Evolutionary conservation across 2,113 vertebrate genomes (phyloP).

Genomic region (Boulengeromyrus knoepffleri): DNA sequence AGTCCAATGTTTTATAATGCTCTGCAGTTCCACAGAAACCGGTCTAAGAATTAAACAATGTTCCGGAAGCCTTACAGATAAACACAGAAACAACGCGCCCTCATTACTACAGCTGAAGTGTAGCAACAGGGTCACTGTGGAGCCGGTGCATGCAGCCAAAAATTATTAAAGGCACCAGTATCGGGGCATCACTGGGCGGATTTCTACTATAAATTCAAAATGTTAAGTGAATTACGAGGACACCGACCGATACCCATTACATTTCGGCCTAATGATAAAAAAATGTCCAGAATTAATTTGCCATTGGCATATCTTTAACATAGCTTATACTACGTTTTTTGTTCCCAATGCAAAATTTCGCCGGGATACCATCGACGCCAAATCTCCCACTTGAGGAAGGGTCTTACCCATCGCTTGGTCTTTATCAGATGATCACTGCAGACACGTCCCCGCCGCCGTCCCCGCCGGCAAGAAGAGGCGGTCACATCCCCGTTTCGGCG

Average conservation of each 20-base stretch:
- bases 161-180: background rate
- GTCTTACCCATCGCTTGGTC: conserved; percentile 59
- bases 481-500: conserved; percentile 30
- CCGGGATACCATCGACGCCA: background rate
- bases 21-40: background rate
- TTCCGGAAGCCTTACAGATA: background rate
- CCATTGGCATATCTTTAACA: background rate
- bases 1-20: background rate
- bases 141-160: background rate
- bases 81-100: background rate
- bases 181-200: background rate
- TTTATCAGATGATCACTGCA: conserved; percentile 49
- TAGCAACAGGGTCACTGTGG: background rate
- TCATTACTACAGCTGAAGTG: background rate
- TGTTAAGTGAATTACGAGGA: background rate
- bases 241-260: background rate
- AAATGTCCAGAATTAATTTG: background rate
- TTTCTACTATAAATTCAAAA: background rate
- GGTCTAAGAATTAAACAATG: background rate
- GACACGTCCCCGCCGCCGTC: conserved; percentile 35
- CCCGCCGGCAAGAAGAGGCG: conserved; percentile 17
- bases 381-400: background rate
- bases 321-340: background rate
- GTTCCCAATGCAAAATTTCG: background rate
- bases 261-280: background rate